phyloP scores from a whole-genome alignment of 1,140 invertebrate species.

The Argopecten irradians region DNA sequence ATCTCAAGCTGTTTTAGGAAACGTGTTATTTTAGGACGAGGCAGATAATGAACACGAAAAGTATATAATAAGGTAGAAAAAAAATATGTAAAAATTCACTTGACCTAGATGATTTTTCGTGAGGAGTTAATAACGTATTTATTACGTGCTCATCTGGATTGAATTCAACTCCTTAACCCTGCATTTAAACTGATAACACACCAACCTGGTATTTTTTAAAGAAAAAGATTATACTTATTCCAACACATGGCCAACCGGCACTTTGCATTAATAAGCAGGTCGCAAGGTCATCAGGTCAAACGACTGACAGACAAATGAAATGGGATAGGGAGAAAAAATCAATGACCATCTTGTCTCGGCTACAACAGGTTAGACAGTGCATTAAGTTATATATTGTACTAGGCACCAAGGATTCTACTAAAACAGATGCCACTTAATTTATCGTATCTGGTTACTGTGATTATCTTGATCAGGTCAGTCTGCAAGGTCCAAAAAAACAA shows the following conservation, averaged over 20 bases:
- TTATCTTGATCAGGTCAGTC: background rate
- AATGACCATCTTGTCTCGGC: background rate
- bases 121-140: background rate
- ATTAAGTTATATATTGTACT: background rate
- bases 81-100: background rate
- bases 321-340: background rate
- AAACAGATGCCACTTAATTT: background rate
- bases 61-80: background rate
- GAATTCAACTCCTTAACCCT: conserved; percentile 7
- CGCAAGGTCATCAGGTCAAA: background rate
- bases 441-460: background rate
- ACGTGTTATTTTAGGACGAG: background rate
- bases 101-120: background rate
- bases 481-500: too few species aligned
- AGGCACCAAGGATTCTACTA: background rate
- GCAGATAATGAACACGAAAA: background rate
- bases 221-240: background rate
- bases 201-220: background rate
- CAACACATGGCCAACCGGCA: background rate
- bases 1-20: background rate
- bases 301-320: background rate
- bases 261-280: background rate
- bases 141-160: background rate
- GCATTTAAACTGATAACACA: background rate
- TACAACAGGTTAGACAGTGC: background rate